Evolutionary conservation across 2,888 invertebrate species (phyloP).

Genomic region (Hemaris fuciformis): DNA sequence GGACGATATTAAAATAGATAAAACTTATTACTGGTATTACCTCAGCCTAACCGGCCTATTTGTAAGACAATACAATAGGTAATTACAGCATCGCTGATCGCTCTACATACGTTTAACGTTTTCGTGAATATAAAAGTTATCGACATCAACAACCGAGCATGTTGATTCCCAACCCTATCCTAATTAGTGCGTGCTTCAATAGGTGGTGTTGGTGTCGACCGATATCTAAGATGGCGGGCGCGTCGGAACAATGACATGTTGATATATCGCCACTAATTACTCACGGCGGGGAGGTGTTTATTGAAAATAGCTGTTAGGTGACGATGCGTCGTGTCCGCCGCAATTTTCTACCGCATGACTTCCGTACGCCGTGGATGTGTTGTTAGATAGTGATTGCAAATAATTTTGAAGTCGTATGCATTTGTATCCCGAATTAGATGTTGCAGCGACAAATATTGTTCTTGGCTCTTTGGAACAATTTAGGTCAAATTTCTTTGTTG

Average conservation of each 20-base stretch:
- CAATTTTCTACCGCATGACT: constrained; percentile 36
- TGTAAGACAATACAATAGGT: too few relatives aligned
- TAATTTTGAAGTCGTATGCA: background rate
- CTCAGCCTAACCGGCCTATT: too few relatives aligned
- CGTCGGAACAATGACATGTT: constrained; percentile 55
- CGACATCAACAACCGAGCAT: background rate
- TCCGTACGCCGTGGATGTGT: constrained; percentile 25
- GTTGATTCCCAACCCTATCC: background rate
- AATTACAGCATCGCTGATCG: background rate
- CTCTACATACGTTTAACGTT: background rate
- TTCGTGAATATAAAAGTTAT: background rate
- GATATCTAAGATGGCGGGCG: constrained; percentile 18
- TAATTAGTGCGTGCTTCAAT: constrained; percentile 11
- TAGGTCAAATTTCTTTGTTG: background rate
- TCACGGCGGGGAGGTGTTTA: constrained; percentile 71
- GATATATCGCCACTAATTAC: constrained; percentile 78
- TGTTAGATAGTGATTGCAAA: background rate
- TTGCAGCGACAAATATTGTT: background rate
- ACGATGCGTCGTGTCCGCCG: constrained; percentile 64
- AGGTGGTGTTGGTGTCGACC: constrained; percentile 12
- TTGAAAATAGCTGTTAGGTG: constrained; percentile 72
- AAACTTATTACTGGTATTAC: too few relatives aligned
- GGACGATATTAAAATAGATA: too few relatives aligned
- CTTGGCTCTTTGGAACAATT: background rate
- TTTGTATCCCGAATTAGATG: background rate